phyloP scores from a whole-genome alignment of 1,140 invertebrate species.

The Hyles vespertilio region DNA sequence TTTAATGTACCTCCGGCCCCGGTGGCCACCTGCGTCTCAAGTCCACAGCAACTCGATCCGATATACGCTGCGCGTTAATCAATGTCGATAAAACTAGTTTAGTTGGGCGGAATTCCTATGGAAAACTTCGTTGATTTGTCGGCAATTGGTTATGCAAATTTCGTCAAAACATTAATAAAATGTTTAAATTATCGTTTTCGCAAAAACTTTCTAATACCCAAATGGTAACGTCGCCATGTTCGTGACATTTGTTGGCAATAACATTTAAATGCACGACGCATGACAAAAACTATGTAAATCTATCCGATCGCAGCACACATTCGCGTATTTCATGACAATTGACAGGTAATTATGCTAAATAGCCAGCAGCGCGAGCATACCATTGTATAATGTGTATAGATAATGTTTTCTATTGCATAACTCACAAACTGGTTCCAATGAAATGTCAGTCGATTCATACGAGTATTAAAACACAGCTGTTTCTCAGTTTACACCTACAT shows the following conservation, averaged over 20 bases:
- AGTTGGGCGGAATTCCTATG: not conserved
- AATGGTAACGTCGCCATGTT: too few species aligned
- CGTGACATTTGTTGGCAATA: too few species aligned
- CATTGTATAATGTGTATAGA: slow-evolving; percentile 46
- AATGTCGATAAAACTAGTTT: not conserved
- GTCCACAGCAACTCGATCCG: slow-evolving; percentile 2
- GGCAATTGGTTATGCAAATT: not conserved
- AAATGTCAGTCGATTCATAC: slow-evolving; percentile 60
- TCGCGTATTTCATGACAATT: slow-evolving; percentile 44
- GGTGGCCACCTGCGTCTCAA: slow-evolving; percentile 1
- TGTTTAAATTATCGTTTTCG: too few species aligned
- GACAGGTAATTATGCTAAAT: slow-evolving; percentile 54
- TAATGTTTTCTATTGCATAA: slow-evolving; percentile 66
- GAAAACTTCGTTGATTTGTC: not conserved
- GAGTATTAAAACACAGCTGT: slow-evolving; percentile 52
- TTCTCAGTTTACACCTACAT: slow-evolving; percentile 47
- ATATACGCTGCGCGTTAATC: not conserved
- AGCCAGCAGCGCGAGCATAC: slow-evolving; percentile 36
- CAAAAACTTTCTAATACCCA: too few species aligned
- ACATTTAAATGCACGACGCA: too few species aligned
- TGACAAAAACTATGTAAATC: too few species aligned
- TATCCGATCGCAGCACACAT: too few species aligned
- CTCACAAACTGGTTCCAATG: slow-evolving; percentile 59
- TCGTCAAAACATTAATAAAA: too few species aligned
- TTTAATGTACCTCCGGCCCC: slow-evolving; percentile 1